phyloP scores from a whole-genome alignment of 2,888 invertebrate species.

The Orchestes rusci region DNA sequence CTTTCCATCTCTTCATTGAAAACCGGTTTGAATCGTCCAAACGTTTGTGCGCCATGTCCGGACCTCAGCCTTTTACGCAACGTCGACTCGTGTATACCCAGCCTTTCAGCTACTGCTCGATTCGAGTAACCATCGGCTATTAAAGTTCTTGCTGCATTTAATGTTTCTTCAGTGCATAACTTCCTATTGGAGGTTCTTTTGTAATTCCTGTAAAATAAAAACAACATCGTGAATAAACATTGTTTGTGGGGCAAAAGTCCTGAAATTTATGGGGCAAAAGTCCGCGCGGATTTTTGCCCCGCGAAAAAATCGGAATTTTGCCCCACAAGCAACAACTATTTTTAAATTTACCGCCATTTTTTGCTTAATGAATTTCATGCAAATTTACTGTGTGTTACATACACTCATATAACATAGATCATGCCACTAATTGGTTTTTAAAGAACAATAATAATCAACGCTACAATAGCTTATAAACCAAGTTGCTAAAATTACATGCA shows the following conservation, averaged over 20 bases:
- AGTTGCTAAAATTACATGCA: not conserved
- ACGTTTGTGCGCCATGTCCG: slow-evolving; percentile 1
- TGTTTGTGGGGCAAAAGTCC: slow-evolving; percentile 6
- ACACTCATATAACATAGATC: slow-evolving; percentile 1
- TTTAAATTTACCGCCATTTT: slow-evolving; percentile 3
- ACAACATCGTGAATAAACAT: too few species aligned
- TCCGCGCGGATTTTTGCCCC: slow-evolving; percentile 8
- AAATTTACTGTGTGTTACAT: too few species aligned
- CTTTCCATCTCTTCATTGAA: not conserved
- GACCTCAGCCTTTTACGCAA: slow-evolving; percentile 8
- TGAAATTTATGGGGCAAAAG: slow-evolving; percentile 4
- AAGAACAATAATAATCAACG: slow-evolving; percentile 2
- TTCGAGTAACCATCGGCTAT: slow-evolving; percentile 2
- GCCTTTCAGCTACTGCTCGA: slow-evolving; percentile 4
- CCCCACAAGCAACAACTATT: slow-evolving; percentile 2
- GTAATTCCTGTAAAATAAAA: slow-evolving; percentile 6
- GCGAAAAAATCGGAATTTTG: slow-evolving; percentile 5
- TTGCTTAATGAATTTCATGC: too few species aligned
- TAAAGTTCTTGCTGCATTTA: slow-evolving; percentile 1
- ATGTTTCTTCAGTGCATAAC: slow-evolving; percentile 9
- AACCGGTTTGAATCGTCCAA: slow-evolving; percentile 2
- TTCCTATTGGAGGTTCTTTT: slow-evolving; percentile 6
- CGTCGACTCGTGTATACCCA: slow-evolving; percentile 7
- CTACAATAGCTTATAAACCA: not conserved
- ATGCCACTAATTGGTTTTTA: too few species aligned